These are phyloP conservation scores for Taenioides sp. DNA, from an alignment of 2,797 vertebrate species.

Conservation along the genomic window DNA sequence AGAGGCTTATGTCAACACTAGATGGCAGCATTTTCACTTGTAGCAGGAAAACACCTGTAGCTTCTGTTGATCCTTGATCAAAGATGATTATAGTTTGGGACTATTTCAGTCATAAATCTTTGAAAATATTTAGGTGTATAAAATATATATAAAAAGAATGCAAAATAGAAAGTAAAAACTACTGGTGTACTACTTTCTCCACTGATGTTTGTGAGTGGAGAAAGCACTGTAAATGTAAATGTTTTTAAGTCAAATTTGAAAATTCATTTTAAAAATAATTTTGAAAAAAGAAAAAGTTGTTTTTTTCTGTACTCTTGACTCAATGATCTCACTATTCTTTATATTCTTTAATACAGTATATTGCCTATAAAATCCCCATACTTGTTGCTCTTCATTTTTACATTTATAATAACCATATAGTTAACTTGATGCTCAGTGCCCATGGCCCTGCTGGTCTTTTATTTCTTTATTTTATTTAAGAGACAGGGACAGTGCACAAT, in stretches of 20 bases:
- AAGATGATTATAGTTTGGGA: neutral
- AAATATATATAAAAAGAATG: neutral
- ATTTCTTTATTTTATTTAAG: too few species aligned
- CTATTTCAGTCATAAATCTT: neutral
- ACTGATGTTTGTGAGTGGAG: neutral
- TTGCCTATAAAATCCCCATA: neutral
- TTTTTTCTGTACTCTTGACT: neutral
- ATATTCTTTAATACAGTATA: neutral
- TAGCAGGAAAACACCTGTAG: neutral
- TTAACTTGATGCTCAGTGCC: conserved; percentile 36
- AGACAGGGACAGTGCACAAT: too few species aligned
- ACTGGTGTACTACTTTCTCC: neutral
- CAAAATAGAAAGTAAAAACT: neutral
- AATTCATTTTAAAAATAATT: too few species aligned
- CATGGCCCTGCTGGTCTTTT: conserved; percentile 37
- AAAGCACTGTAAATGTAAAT: neutral
- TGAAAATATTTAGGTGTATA: neutral
- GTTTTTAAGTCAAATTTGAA: too few species aligned
- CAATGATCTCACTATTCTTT: neutral
- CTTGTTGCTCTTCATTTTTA: neutral
- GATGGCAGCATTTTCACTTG: conserved; percentile 66
- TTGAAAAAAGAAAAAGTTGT: too few species aligned
- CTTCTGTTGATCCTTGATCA: neutral
- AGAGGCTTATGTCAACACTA: conserved; percentile 54
- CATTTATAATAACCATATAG: neutral